Evolutionary conservation across 2,888 invertebrate genomes (phyloP).

Genomic region (Apodemia duryi): DNA sequence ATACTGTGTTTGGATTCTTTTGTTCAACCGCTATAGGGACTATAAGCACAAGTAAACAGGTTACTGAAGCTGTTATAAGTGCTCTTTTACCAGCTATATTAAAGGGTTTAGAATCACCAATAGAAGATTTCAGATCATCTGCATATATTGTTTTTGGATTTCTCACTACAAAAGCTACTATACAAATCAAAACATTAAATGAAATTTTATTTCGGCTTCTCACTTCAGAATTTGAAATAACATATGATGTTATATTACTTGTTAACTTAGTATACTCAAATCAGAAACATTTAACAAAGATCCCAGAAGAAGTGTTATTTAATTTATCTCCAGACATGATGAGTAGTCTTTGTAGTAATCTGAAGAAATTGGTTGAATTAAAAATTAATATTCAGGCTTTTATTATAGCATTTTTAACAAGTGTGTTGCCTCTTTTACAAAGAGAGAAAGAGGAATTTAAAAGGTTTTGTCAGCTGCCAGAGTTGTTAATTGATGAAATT

Average conservation of each 20-base stretch:
- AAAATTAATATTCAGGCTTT: constrained; percentile 80
- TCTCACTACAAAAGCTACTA: constrained; percentile 81
- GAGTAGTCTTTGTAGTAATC: constrained; percentile 52
- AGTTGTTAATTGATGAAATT: constrained; percentile 80
- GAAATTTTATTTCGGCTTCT: constrained; percentile 76
- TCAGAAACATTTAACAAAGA: constrained; percentile 71
- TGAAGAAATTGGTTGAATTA: constrained; percentile 75
- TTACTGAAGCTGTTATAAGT: constrained; percentile 83
- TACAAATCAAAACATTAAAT: constrained; percentile 81
- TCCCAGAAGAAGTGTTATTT: constrained; percentile 74
- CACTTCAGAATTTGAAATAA: constrained; percentile 55
- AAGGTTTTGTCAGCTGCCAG: constrained; percentile 74
- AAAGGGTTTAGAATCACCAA: constrained; percentile 83
- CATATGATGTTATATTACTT: constrained; percentile 81
- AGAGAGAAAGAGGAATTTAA: constrained; percentile 63
- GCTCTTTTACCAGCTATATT: constrained; percentile 85
- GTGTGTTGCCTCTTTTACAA: constrained; percentile 71
- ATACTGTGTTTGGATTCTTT: constrained; percentile 89
- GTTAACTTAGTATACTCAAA: constrained; percentile 85
- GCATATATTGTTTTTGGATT: constrained; percentile 86
- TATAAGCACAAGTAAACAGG: constrained; percentile 74
- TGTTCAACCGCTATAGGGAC: constrained; percentile 86
- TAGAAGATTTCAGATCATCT: constrained; percentile 85
- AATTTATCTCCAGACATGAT: constrained; percentile 62
- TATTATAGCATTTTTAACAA: constrained; percentile 75